Percentiles rank a stretch among this genome's conserved stretches.
Conservation (phyloP, 2,113 vertebrate species). For the Ahaetulla prasina region DNA sequence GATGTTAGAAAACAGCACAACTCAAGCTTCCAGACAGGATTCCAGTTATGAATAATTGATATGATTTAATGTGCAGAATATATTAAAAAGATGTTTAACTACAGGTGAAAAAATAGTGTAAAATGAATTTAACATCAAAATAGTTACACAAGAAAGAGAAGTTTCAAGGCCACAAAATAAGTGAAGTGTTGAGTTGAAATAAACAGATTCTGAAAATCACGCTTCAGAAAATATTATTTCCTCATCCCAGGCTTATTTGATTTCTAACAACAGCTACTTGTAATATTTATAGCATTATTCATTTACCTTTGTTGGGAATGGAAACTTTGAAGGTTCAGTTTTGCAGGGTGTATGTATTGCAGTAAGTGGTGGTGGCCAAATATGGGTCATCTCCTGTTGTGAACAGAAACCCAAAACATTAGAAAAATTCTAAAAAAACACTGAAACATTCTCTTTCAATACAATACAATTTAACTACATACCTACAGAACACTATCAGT, state of each 20-base stretch:
- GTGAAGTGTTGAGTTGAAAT: not conserved
- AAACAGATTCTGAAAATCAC: not conserved
- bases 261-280: not conserved
- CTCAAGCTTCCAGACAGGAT: not conserved
- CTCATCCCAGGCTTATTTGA: not conserved
- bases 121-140: not conserved
- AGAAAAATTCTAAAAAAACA: not conserved
- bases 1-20: not conserved
- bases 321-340: conserved; percentile 98
- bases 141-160: not conserved
- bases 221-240: not conserved
- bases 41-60: not conserved
- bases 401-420: not conserved
- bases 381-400: conserved; percentile 96
- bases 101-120: not conserved
- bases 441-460: not conserved
- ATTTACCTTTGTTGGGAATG: conserved; percentile 97
- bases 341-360: conserved; percentile 98
- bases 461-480: not conserved
- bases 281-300: not conserved
- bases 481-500: not conserved
- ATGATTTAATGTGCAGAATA: not conserved
- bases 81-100: not conserved
- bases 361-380: conserved; percentile 95
- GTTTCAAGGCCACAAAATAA: not conserved